A percentile compares a stretch with the other conserved stretches of the same genome.
Evolutionary conservation across 2,888 invertebrate species (phyloP).

Genomic region (Pyralis farinalis): DNA sequence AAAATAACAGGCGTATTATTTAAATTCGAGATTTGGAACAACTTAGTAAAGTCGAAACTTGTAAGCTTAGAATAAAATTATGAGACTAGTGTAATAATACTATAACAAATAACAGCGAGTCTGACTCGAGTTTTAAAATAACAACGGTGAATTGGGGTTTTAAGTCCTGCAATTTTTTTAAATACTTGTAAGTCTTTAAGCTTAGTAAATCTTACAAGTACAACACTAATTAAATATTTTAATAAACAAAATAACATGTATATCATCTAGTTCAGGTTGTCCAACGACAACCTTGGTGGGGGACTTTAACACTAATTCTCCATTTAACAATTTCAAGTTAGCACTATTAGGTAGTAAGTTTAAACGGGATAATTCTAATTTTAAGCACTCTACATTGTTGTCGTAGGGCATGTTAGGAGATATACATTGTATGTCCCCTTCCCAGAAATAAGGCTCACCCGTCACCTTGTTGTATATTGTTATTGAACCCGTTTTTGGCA

Average conservation of each 20-base stretch:
- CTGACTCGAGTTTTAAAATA: too few relatives aligned
- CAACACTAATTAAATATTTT: conserved; percentile 29
- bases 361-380: conserved; percentile 39
- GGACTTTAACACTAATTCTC: conserved; percentile 38
- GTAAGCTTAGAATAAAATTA: too few relatives aligned
- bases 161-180: too few relatives aligned
- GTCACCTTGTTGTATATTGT: conserved; percentile 57
- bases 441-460: conserved; percentile 52
- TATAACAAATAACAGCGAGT: too few relatives aligned
- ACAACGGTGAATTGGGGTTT: too few relatives aligned
- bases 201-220: too few relatives aligned
- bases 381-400: conserved; percentile 30
- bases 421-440: conserved; percentile 36
- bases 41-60: too few relatives aligned
- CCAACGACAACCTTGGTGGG: conserved; percentile 44
- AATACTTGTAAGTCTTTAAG: too few relatives aligned
- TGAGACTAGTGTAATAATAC: too few relatives aligned
- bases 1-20: too few relatives aligned
- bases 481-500: conserved; percentile 35
- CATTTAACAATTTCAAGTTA: conserved; percentile 41
- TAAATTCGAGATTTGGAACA: too few relatives aligned
- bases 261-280: conserved; percentile 40
- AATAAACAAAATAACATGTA: conserved; percentile 44
- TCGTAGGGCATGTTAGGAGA: conserved; percentile 37
- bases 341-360: conserved; percentile 53